phyloP scores from a whole-genome alignment of 1,140 invertebrate species.

The Hylaeus volcanicus region DNA sequence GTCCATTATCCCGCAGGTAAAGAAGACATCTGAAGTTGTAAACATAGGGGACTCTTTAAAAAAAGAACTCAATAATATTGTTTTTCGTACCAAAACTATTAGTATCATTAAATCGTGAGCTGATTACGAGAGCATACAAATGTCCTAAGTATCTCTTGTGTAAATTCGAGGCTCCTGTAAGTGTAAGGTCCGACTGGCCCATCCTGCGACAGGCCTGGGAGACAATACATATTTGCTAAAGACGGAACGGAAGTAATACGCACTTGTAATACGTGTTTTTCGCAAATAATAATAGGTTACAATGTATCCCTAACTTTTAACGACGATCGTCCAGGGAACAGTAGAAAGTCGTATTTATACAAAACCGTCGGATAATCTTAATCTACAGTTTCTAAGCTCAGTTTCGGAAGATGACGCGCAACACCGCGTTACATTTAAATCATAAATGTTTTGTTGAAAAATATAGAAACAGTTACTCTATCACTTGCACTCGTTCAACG shows the following conservation, averaged over 20 bases:
- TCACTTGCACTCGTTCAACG: not conserved
- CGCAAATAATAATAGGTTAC: slow-evolving; percentile 2
- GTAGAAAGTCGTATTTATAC: slow-evolving; percentile 56
- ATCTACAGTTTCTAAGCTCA: slow-evolving; percentile 63
- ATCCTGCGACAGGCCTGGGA: too few relatives aligned
- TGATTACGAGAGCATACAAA: too few relatives aligned
- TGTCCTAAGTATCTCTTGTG: too few relatives aligned
- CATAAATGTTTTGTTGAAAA: slow-evolving; percentile 13
- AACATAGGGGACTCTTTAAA: too few relatives aligned
- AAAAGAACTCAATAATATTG: too few relatives aligned
- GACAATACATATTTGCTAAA: not conserved
- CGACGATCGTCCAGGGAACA: slow-evolving; percentile 32
- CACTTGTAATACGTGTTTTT: not conserved
- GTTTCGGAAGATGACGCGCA: slow-evolving; percentile 47
- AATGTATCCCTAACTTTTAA: slow-evolving; percentile 13
- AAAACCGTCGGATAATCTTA: slow-evolving; percentile 57
- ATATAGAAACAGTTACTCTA: slow-evolving; percentile 33
- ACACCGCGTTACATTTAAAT: slow-evolving; percentile 1
- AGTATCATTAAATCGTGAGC: too few relatives aligned
- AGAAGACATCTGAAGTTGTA: too few relatives aligned
- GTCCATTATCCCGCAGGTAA: too few relatives aligned
- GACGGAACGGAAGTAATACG: slow-evolving; percentile 16
- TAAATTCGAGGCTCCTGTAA: too few relatives aligned
- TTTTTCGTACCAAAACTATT: too few relatives aligned
- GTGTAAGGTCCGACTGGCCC: too few relatives aligned